Conservation (phyloP, 2,797 vertebrate genomes). For the Sandelia bainsii region DNA sequence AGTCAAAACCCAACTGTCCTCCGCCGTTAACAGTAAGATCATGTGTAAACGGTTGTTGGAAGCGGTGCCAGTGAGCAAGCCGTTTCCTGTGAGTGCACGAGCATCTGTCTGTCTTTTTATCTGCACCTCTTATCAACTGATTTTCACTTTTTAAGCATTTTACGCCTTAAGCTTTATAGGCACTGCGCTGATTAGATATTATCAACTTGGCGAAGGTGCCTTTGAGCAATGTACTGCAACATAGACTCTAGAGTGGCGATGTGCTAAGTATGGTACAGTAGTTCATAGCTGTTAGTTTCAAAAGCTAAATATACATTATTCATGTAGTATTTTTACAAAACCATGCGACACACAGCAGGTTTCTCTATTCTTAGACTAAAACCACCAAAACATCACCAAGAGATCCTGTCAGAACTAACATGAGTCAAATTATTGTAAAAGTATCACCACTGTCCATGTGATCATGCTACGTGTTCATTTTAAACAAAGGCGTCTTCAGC, state of each 20-base stretch:
- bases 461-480: background rate
- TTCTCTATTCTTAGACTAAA: too few species aligned
- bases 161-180: slow-evolving; percentile 46
- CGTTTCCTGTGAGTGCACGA: background rate
- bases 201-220: slow-evolving; percentile 67
- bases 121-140: slow-evolving; percentile 36
- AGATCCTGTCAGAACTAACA: background rate
- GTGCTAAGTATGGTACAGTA: background rate
- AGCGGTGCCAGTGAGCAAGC: slow-evolving; percentile 7
- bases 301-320: slow-evolving; percentile 12
- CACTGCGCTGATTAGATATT: slow-evolving; percentile 64
- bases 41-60: background rate
- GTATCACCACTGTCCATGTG: too few species aligned
- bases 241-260: slow-evolving; percentile 19
- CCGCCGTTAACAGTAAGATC: background rate
- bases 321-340: background rate
- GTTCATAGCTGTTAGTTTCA: slow-evolving; percentile 29
- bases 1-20: background rate
- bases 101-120: slow-evolving; percentile 26
- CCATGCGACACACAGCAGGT: too few species aligned
- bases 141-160: slow-evolving; percentile 63
- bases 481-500: too few species aligned
- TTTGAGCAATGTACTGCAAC: slow-evolving; percentile 58
- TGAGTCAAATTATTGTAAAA: too few species aligned
- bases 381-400: background rate